Base-by-base conservation (phyloP, 2,888 invertebrate species). In the Drosophila pullipes region DNA sequence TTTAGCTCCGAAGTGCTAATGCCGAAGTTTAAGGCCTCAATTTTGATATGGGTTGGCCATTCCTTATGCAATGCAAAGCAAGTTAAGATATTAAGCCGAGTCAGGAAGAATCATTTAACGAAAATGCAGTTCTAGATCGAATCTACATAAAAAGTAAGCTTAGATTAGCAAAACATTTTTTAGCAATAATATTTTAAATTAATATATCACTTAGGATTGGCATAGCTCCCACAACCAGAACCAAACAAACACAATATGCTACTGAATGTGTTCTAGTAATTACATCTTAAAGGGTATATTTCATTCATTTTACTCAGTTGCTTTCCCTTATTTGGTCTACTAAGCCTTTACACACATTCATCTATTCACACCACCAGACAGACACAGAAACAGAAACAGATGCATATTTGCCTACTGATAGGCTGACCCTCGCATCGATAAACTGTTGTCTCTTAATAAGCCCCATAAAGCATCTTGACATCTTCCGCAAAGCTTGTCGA, bases 391-490 rank as follows among this genome's bases (percentile, higher is more conserved):
- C 18, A 10, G 39, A 28, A 57, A 35, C 11, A 11, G 10, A 18
- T 25, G 37, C 57, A 37, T 47, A 77, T 77, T 61, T 65, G 55
- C 44, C 73, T 69, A 69, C 58, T 41, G 44, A 28, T 28, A 11
- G 72, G 7, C 64, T 69, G 60, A 55, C 64, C 52, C 60, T 41
- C 55, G 64, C 72, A 64, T 63, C 65, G 72, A 76, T 72, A 76
- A 58, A 73, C 73, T 66, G 66, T 64, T 75, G 64, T 70, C 68
- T 61, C 66, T 70, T 76, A 79, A 80, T 81, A 82, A 82, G 78
- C 83, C 67, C 76, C 83, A 81, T 81, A 81, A 81, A 81, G 81
- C 83, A 81, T 81, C 81, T 79, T 81, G 83, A 81, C 81, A 82
- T 73, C 81, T 76, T 67, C 83, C 76, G 68, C 83, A 73, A 70